Conservation (phyloP, 2,113 vertebrate genomes). For the Neolamprologus caudopunctatus region DNA sequence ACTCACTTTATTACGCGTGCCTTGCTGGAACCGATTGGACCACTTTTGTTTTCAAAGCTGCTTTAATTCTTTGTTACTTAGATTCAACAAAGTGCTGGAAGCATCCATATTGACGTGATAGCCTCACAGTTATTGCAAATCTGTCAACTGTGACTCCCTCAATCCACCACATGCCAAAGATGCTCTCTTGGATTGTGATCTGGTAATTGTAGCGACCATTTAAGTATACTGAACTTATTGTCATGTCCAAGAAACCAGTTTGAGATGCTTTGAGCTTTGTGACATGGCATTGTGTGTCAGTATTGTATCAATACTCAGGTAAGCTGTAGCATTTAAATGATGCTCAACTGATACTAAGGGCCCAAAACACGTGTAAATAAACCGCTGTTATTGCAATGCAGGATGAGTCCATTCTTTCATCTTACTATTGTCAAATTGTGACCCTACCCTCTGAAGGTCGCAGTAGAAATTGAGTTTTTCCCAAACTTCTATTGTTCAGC, state of each 20-base stretch:
- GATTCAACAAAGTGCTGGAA: not conserved
- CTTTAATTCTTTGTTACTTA: not conserved
- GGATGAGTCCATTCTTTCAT: not conserved
- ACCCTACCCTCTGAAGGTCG: rapidly evolving
- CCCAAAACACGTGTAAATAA: not conserved
- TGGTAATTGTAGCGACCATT: not conserved
- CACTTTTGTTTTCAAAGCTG: not conserved
- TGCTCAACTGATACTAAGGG: not conserved
- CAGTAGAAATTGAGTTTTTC: not conserved
- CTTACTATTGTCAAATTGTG: rapidly evolving
- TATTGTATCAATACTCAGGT: not conserved
- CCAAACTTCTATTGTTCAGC: rapidly evolving
- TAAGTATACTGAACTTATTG: not conserved
- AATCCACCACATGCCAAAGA: not conserved
- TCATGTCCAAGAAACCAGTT: not conserved
- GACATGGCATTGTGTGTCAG: rapidly evolving
- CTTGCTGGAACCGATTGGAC: rapidly evolving
- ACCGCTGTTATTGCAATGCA: rapidly evolving
- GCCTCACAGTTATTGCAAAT: not conserved
- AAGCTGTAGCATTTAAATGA: not conserved
- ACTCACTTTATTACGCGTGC: rapidly evolving
- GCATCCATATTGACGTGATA: rapidly evolving
- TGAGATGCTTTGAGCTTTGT: not conserved
- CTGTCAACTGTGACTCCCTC: not conserved
- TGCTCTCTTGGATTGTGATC: not conserved